Conservation (phyloP, 2,113 vertebrate species). For the Cebus imitator region DNA sequence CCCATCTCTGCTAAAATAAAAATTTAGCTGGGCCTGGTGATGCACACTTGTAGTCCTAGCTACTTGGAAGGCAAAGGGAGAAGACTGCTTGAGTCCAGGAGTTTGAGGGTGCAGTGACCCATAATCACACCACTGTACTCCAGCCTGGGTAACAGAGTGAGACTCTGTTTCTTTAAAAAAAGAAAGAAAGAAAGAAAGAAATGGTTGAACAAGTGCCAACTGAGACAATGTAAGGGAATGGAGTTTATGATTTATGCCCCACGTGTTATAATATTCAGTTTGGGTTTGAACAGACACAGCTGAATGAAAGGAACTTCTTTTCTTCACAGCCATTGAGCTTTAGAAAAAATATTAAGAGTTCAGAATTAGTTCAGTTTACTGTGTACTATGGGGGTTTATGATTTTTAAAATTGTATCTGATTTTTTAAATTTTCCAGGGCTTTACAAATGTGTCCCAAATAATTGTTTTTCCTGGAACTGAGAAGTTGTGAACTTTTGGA, state of each 20-base stretch:
- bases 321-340: neutral
- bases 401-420: neutral
- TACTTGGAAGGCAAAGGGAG: neutral
- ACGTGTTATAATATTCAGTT: neutral
- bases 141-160: neutral
- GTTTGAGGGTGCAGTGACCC: neutral
- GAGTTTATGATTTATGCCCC: neutral
- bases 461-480: neutral
- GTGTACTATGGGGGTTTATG: neutral
- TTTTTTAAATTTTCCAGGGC: neutral
- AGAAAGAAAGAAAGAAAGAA: too few species aligned
- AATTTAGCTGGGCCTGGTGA: neutral
- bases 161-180: neutral
- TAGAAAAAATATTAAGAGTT: neutral
- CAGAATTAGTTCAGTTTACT: neutral
- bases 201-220: neutral
- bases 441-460: constrained; percentile 2
- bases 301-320: neutral
- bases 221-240: neutral
- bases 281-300: neutral
- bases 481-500: neutral
- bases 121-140: neutral
- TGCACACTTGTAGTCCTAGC: neutral
- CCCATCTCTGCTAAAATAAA: neutral
- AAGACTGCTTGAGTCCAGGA: neutral